Evolutionary conservation across 2,797 vertebrate genomes (phyloP), one percentile per base, ranked within the genome.

Genomic region (Gallirallus australis): DNA sequence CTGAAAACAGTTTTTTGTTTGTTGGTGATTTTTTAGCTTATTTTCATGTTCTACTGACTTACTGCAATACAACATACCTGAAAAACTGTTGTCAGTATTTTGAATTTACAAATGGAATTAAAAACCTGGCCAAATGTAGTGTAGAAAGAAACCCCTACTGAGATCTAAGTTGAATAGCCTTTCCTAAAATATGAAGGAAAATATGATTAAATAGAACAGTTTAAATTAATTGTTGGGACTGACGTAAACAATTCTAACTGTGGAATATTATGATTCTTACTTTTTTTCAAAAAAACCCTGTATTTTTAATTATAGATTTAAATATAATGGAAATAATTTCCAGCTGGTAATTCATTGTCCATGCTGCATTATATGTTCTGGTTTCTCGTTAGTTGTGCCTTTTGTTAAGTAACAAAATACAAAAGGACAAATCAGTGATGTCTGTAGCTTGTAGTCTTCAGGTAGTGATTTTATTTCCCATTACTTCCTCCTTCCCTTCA

Each of bases 11-110:
- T 0, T 45, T 77, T 82, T 45, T 7, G 2, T 56, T 75, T 64
- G 5, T 39, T 35, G 6, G 50, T 25, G 3, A 59, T 25, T 31
- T 63, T 80, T 73, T 31, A 76, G 31, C 11, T 92, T 96, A 35
- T 61, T 40, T 80, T 84, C 24, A n/a, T 45, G 23, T 93, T 95
- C 77, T 90, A 70, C 82, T 94, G 56, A 83, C 96, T 96, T 94
- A 87, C 48, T 95, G 42, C 12, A 85, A 52, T 25, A 89, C 52
- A 91, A 94, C 75, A 96, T 66, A 76, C 25, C 64, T 86, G 42
- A 90, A 92, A 96, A 76, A 93, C 39, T 86, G 84, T 56, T 78
- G 10, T 27, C 81, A 48, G 30, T 57, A 90, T 92, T 80, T 78
- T 91, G 39, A 83, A 33, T 89, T 73, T 73, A 71, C 35, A 90